These are phyloP conservation scores for Ceratitis capitata DNA, from an alignment of 1,140 invertebrate species.

Conservation along the genomic window DNA sequence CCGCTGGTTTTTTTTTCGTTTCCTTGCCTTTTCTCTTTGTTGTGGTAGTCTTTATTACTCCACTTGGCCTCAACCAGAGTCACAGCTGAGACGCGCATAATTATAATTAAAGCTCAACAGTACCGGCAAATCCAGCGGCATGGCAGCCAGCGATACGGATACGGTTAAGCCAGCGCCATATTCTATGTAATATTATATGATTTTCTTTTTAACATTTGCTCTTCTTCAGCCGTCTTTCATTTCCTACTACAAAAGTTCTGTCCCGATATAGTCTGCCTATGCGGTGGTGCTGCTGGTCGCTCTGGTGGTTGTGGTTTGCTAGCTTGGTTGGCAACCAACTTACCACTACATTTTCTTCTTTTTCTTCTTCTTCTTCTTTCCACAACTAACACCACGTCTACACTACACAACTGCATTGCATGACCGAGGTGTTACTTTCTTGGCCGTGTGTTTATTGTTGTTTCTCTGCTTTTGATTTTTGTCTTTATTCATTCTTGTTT, in stretches of 20 bases:
- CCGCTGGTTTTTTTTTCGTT: not conserved
- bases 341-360: too few relatives aligned
- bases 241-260: not conserved
- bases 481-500: not conserved
- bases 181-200: not conserved
- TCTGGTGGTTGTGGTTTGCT: not conserved
- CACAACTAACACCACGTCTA: not conserved
- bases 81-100: not conserved
- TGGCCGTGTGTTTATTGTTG: not conserved
- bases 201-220: not conserved
- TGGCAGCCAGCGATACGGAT: not conserved
- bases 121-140: not conserved
- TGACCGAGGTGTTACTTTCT: not conserved
- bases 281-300: not conserved
- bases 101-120: not conserved
- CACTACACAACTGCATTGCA: not conserved
- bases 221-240: not conserved
- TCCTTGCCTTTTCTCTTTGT: not conserved
- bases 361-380: too few relatives aligned
- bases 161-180: not conserved
- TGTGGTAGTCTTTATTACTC: not conserved
- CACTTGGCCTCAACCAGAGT: not conserved
- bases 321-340: not conserved
- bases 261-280: too few relatives aligned
- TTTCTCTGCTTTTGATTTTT: not conserved